Percentiles rank a stretch among this genome's conserved stretches.
Conservation (phyloP, 2,888 invertebrate species). For the Synergus gifuensis region DNA sequence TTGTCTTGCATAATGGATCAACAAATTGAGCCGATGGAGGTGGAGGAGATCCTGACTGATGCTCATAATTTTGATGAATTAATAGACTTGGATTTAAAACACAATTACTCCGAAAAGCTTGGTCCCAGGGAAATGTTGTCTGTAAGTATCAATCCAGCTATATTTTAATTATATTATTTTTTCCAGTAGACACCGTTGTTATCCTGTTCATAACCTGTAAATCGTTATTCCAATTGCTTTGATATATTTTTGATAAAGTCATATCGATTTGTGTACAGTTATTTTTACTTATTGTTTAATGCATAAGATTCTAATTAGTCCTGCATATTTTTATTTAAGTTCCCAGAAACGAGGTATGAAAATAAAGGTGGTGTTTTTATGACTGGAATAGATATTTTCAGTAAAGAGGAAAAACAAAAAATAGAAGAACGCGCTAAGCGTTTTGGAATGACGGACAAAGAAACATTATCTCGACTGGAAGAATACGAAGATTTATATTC, state of each 20-base stretch:
- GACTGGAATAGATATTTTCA: slow-evolving; percentile 79
- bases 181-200: neutral
- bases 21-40: slow-evolving; percentile 78
- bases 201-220: neutral
- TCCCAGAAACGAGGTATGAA: slow-evolving; percentile 60
- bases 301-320: neutral
- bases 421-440: slow-evolving; percentile 80
- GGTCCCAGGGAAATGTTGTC: slow-evolving; percentile 45
- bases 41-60: slow-evolving; percentile 69
- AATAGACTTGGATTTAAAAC: slow-evolving; percentile 49
- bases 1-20: slow-evolving; percentile 73
- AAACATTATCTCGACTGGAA: slow-evolving; percentile 73
- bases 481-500: slow-evolving; percentile 77
- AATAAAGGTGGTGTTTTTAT: slow-evolving; percentile 76
- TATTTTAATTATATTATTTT: neutral
- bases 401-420: slow-evolving; percentile 79
- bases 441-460: slow-evolving; percentile 79
- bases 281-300: neutral
- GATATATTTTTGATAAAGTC: neutral
- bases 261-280: neutral
- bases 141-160: slow-evolving; percentile 22
- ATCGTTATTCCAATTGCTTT: neutral
- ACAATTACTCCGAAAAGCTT: slow-evolving; percentile 46
- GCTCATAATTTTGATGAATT: slow-evolving; percentile 61
- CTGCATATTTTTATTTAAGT: slow-evolving; percentile 49